Conservation (phyloP, 2,797 vertebrate genomes). For the Tauraco hartlaubi region DNA sequence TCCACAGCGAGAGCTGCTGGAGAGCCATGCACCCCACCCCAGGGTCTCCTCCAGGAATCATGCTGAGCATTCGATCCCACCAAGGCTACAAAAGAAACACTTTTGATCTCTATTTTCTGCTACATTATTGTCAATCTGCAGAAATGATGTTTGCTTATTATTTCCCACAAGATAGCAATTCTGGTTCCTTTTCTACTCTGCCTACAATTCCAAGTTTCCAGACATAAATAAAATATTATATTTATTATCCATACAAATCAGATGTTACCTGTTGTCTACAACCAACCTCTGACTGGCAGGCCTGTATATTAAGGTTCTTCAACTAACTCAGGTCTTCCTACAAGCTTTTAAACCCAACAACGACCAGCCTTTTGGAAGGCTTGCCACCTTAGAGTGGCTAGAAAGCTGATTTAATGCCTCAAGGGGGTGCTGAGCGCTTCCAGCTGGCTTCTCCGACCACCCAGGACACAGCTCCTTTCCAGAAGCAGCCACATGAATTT, state of each 20-base stretch:
- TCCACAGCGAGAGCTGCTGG: neutral
- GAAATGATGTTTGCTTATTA: fast-evolving
- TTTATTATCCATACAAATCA: neutral
- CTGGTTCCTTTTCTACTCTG: neutral
- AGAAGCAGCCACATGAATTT: neutral
- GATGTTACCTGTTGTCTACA: neutral
- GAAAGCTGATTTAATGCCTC: neutral
- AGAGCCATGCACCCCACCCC: neutral
- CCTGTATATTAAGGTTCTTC: neutral
- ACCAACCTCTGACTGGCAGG: neutral
- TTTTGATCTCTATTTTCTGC: neutral
- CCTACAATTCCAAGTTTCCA: neutral
- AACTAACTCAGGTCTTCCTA: neutral
- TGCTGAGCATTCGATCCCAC: neutral
- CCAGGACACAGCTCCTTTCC: neutral
- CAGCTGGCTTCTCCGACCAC: neutral
- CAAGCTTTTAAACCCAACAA: neutral
- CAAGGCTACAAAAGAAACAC: fast-evolving
- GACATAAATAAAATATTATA: neutral
- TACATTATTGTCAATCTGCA: neutral
- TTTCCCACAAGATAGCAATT: neutral
- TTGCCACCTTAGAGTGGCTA: neutral
- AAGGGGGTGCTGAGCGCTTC: constrained; percentile 1
- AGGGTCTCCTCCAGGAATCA: neutral
- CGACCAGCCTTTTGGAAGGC: neutral